Conservation (phyloP, 2,797 vertebrate species). For the Chloroceryle inda region DNA sequence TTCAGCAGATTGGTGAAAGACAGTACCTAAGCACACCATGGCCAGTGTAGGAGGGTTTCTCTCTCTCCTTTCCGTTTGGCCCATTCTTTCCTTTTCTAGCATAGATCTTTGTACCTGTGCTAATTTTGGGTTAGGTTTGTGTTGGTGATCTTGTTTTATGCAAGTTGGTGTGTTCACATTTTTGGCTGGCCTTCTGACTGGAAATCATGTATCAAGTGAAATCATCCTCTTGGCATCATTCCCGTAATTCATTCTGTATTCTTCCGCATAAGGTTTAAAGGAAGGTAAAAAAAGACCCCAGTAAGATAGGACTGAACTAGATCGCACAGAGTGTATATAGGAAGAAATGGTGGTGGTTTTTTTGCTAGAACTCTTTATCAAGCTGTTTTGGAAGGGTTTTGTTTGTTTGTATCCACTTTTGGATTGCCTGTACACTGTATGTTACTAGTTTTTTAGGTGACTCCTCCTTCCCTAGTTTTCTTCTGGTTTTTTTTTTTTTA, state of each 20-base stretch:
- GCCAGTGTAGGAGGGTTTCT: neutral
- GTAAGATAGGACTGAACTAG: neutral
- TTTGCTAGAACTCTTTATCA: neutral
- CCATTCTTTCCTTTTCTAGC: neutral
- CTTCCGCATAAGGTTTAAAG: neutral
- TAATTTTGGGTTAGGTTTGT: neutral
- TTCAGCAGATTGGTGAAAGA: neutral
- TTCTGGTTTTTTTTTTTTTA: neutral
- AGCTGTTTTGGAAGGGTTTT: neutral
- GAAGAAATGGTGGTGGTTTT: neutral
- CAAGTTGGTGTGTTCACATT: neutral
- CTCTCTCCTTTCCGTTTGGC: neutral
- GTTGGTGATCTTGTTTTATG: neutral
- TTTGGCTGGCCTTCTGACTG: neutral
- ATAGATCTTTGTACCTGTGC: neutral
- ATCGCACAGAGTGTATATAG: neutral
- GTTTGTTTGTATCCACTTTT: neutral
- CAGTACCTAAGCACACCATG: neutral
- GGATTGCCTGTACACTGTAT: fast-evolving
- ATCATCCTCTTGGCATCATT: neutral
- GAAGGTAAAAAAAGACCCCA: neutral
- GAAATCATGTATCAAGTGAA: neutral
- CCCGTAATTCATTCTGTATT: neutral
- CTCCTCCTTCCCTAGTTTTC: neutral
- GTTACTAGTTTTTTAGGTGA: neutral